Conservation (phyloP, 2,797 vertebrate species). For the Rhinichthys osculus region DNA sequence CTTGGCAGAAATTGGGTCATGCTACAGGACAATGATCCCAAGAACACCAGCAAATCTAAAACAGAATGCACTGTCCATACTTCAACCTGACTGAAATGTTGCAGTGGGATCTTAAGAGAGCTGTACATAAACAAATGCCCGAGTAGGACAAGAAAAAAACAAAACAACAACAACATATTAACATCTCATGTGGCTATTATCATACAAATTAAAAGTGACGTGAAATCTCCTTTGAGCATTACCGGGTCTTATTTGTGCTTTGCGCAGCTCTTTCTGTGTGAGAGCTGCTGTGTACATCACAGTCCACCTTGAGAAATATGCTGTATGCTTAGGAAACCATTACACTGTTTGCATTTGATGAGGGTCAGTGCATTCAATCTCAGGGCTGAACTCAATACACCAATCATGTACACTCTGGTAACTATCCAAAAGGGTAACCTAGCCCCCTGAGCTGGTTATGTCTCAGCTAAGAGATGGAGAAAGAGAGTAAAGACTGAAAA, state of each 20-base stretch:
- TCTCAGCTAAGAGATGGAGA: slow-evolving; percentile 49
- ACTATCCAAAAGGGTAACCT: slow-evolving; percentile 67
- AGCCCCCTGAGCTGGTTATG: slow-evolving; percentile 61
- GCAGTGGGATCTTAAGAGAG: no score
- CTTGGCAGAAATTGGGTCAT: no score
- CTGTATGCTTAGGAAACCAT: slow-evolving; percentile 64
- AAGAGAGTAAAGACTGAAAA: slow-evolving; percentile 32
- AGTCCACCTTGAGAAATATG: slow-evolving; percentile 54
- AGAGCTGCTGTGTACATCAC: slow-evolving; percentile 31
- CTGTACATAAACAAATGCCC: no score
- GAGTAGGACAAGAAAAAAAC: no score
- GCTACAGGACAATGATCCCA: no score
- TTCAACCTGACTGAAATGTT: no score
- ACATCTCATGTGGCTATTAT: slow-evolving; percentile 30
- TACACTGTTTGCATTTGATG: slow-evolving; percentile 60
- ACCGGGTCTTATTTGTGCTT: slow-evolving; percentile 27
- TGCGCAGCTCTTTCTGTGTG: background rate
- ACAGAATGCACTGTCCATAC: no score
- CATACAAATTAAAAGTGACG: slow-evolving; percentile 46
- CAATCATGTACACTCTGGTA: slow-evolving; percentile 66
- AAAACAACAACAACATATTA: background rate
- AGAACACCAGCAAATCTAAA: no score
- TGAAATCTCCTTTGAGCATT: slow-evolving; percentile 32
- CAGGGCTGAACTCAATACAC: slow-evolving; percentile 63
- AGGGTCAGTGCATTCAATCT: slow-evolving; percentile 66